Evolutionary conservation across 2,113 vertebrate genomes (phyloP).

Genomic region (Lophotis ruficrista): DNA sequence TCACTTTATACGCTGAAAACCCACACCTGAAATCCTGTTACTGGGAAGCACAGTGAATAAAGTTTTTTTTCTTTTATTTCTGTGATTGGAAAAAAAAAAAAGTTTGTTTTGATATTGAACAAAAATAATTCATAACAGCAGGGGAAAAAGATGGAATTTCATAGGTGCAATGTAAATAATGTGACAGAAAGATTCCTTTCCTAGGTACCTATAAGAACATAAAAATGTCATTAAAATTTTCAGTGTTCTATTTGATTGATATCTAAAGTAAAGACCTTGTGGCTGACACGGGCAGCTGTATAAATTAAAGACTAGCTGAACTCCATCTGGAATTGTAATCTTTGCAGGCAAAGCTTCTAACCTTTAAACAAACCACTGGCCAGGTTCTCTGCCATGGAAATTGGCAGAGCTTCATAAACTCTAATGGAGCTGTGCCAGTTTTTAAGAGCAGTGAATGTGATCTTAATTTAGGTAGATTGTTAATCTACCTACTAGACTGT

Average conservation of each 20-base stretch:
- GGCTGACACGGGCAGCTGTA: not conserved
- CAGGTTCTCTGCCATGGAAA: not conserved
- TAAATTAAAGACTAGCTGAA: not conserved
- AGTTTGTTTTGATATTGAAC: not conserved
- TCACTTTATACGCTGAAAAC: slow-evolving; percentile 17
- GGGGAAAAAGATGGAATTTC: not conserved
- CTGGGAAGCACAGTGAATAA: not conserved
- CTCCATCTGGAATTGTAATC: not conserved
- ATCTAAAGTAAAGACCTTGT: not conserved
- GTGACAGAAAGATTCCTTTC: not conserved
- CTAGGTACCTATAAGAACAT: not conserved
- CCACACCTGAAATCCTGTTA: slow-evolving; percentile 34
- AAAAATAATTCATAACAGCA: not conserved
- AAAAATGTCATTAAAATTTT: not conserved
- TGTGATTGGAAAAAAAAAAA: not conserved
- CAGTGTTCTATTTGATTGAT: not conserved
- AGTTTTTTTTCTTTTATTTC: not conserved
- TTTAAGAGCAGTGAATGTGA: not conserved
- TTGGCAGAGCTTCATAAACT: slow-evolving; percentile 30
- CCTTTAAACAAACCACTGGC: slow-evolving; percentile 26
- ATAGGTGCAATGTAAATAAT: not conserved
- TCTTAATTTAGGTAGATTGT: not conserved
- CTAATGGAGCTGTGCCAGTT: not conserved
- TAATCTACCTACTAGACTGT: not conserved
- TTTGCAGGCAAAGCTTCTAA: slow-evolving; percentile 1